Conservation (phyloP, 2,797 vertebrate species). For the Jordanella pulchra region DNA sequence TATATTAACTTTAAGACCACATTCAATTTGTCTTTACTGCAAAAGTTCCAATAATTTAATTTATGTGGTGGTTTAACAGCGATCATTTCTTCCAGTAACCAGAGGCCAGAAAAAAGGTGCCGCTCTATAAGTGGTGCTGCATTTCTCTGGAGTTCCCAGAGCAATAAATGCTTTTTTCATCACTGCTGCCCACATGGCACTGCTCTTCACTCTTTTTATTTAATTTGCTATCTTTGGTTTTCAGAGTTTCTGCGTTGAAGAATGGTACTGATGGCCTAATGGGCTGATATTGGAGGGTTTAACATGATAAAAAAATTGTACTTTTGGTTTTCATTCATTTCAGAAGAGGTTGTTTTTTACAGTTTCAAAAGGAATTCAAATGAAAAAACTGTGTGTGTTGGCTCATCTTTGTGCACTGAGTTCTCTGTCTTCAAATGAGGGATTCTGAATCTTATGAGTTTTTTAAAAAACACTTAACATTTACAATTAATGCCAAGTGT, state of each 20-base stretch:
- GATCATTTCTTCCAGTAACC: background rate
- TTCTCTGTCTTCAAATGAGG: background rate
- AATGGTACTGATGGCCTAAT: constrained; percentile 40
- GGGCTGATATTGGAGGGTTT: constrained; percentile 53
- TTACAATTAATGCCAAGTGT: background rate
- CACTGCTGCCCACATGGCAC: background rate
- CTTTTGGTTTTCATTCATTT: background rate
- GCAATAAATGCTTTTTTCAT: background rate
- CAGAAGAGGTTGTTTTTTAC: background rate
- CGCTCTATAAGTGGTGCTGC: background rate
- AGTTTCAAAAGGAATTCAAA: background rate
- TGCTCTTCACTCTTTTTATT: background rate
- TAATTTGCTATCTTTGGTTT: background rate
- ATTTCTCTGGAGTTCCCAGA: background rate
- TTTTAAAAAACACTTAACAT: background rate
- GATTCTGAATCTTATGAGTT: background rate
- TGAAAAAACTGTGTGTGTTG: background rate
- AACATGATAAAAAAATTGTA: constrained; percentile 45
- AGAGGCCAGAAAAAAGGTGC: background rate
- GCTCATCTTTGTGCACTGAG: background rate
- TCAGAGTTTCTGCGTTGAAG: constrained; percentile 11
- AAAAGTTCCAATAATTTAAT: background rate
- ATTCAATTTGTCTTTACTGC: background rate
- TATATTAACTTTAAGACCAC: background rate
- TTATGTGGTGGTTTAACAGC: background rate